A percentile compares a stretch with the other conserved stretches of the same genome.
Evolutionary conservation across 2,797 vertebrate genomes (phyloP).

Genomic region (Lerista edwardsae): DNA sequence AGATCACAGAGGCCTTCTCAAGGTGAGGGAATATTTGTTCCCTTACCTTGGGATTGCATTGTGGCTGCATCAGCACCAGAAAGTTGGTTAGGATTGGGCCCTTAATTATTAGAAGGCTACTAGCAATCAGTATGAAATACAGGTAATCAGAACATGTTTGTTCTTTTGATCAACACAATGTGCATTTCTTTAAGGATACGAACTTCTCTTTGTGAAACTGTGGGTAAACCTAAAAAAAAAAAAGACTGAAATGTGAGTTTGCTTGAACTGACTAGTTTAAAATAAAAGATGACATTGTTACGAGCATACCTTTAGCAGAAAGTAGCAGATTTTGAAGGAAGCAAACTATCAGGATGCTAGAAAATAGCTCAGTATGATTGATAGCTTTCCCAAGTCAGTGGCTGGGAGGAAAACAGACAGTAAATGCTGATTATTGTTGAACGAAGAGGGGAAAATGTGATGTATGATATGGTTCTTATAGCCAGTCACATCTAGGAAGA

Average conservation of each 20-base stretch:
- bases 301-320: background rate
- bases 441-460: background rate
- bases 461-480: background rate
- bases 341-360: background rate
- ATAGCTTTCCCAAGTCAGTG: background rate
- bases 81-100: too few species aligned
- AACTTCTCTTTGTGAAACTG: background rate
- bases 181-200: background rate
- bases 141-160: background rate
- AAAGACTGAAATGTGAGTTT: background rate
- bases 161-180: background rate
- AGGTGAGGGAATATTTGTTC: too few species aligned
- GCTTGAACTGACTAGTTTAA: slow-evolving; percentile 11
- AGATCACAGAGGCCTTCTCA: too few species aligned
- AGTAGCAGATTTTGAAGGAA: slow-evolving; percentile 17
- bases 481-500: background rate
- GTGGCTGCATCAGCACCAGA: too few species aligned
- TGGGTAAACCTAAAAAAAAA: background rate
- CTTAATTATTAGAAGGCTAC: background rate
- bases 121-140: background rate
- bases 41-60: too few species aligned
- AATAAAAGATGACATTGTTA: background rate
- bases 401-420: background rate
- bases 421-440: background rate
- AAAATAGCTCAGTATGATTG: background rate